These are phyloP conservation scores for Cyphomyrmex costatus DNA, from an alignment of 1,140 invertebrate genomes.

Conservation along the genomic window DNA sequence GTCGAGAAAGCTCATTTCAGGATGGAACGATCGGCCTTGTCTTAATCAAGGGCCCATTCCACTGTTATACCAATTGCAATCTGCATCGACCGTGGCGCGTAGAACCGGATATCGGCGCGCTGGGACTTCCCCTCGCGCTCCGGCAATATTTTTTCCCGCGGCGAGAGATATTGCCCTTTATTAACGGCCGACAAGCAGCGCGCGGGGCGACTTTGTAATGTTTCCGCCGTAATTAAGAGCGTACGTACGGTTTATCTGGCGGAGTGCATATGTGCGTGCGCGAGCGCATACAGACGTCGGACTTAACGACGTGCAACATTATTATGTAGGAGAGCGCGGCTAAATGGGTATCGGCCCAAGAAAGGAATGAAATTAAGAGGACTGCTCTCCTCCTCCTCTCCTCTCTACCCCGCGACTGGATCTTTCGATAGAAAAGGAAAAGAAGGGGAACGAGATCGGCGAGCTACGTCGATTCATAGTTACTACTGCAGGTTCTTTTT, in stretches of 20 bases:
- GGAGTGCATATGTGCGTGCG: constrained; percentile 22
- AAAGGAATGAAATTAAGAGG: constrained; percentile 60
- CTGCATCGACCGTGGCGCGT: constrained; percentile 42
- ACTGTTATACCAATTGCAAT: constrained; percentile 50
- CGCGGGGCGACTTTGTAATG: constrained; percentile 58
- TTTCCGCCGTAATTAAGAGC: constrained; percentile 66
- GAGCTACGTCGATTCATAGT: not conserved
- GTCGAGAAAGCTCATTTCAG: constrained; percentile 14
- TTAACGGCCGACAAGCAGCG: constrained; percentile 50
- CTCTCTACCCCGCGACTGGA: constrained; percentile 9
- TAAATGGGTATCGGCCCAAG: constrained; percentile 54
- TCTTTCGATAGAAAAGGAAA: constrained; percentile 24
- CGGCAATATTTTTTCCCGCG: constrained; percentile 37
- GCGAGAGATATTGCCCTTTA: constrained; percentile 56
- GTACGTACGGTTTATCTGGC: constrained; percentile 48
- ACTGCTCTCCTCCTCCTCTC: constrained; percentile 16
- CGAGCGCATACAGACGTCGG: constrained; percentile 26
- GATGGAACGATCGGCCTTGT: constrained; percentile 1
- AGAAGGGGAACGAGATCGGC: not conserved
- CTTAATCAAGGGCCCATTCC: constrained; percentile 43
- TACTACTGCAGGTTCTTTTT: not conserved
- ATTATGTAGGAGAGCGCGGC: constrained; percentile 60
- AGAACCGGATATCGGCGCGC: constrained; percentile 54
- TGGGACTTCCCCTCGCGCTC: constrained; percentile 35
- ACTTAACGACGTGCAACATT: constrained; percentile 75